Evolutionary conservation across 37 sponge, comb jelly and placozoan species (phyloP).

Genomic region (Bolinopsis microptera): DNA sequence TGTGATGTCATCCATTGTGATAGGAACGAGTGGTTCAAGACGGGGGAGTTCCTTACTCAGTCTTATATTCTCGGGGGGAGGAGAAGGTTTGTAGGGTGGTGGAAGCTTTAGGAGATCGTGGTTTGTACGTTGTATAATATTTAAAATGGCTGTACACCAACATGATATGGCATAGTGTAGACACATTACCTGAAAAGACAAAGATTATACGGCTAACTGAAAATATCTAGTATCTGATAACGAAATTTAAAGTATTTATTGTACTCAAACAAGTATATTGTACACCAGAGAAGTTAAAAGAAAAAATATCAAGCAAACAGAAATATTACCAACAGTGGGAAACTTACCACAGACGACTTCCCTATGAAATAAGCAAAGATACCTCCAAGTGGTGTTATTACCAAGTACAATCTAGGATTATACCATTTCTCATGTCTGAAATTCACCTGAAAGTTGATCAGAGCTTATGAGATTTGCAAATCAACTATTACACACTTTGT

Average conservation of each 20-base stretch:
- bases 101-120: constrained; percentile 8
- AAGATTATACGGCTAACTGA: no score
- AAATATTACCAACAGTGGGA: no score
- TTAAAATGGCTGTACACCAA: background rate
- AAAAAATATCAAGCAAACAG: background rate
- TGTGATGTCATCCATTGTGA: background rate
- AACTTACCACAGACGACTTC: background rate
- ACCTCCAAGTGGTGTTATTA: background rate
- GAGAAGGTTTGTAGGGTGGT: background rate
- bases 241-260: no score
- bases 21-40: background rate
- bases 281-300: background rate
- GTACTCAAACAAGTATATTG: no score
- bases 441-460: background rate
- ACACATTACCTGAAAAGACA: background rate
- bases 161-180: constrained; percentile 29
- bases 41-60: background rate
- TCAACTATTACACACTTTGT: no score
- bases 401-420: constrained; percentile 9
- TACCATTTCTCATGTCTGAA: constrained; percentile 57
- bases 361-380: constrained; percentile 7
- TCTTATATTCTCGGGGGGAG: background rate
- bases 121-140: background rate
- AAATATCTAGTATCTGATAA: no score
- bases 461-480: no score